Conservation (phyloP, 37 sponge, comb jelly and placozoan species). For the Oscarella lobularis region DNA sequence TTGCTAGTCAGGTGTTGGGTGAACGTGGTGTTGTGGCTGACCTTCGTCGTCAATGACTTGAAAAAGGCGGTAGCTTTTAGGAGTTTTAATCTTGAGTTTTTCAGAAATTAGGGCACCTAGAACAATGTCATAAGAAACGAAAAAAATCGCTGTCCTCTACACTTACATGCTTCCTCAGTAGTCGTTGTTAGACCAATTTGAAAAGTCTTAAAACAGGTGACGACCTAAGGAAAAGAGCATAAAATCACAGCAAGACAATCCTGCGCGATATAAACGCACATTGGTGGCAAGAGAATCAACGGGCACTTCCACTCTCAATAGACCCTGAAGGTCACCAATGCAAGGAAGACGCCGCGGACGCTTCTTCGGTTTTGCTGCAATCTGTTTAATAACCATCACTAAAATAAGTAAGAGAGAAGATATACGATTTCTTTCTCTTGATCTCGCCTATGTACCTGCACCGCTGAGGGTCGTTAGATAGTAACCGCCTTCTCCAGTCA, state of each 20-base stretch:
- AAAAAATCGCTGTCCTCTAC: not conserved
- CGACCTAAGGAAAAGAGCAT: not conserved
- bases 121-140: not conserved
- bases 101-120: conserved; percentile 43
- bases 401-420: not conserved
- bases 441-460: conserved; percentile 19
- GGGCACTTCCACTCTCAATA: not conserved
- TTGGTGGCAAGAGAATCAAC: not conserved
- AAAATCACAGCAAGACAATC: not conserved
- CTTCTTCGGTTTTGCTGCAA: not conserved
- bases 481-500: conserved; percentile 87
- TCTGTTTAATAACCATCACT: not conserved
- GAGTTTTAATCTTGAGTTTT: conserved; percentile 12
- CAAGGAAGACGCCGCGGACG: not conserved
- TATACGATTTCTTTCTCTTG: not conserved
- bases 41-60: conserved; percentile 35
- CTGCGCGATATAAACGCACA: not conserved
- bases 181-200: not conserved
- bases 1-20: not conserved
- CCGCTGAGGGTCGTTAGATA: conserved; percentile 89
- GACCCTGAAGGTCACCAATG: not conserved
- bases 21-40: too few species aligned
- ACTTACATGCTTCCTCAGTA: not conserved
- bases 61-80: conserved; percentile 42
- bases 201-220: not conserved